These are phyloP conservation scores for Drosophila dunni DNA, from an alignment of 1,140 invertebrate genomes.

Conservation along the genomic window DNA sequence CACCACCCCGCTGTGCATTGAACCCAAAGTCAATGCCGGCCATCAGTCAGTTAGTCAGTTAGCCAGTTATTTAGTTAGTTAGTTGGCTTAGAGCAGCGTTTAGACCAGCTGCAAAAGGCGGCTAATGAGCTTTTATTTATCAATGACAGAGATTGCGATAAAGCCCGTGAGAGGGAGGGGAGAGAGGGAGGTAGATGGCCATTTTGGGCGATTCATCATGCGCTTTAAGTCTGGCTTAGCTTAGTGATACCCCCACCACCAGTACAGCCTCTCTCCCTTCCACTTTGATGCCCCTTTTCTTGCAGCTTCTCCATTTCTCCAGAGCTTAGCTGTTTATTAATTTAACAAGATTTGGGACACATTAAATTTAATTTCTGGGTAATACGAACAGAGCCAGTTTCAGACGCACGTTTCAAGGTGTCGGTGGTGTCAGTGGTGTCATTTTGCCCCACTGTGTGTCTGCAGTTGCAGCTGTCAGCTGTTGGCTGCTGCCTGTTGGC, in stretches of 20 bases:
- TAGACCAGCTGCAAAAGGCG: slow-evolving; percentile 41
- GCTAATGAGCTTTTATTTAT: slow-evolving; percentile 78
- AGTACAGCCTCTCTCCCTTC: slow-evolving; percentile 33
- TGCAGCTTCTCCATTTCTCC: background rate
- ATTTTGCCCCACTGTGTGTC: slow-evolving; percentile 20
- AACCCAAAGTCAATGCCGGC: slow-evolving; percentile 59
- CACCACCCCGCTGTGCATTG: slow-evolving; percentile 41
- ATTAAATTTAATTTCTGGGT: slow-evolving; percentile 74
- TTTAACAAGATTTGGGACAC: slow-evolving; percentile 68
- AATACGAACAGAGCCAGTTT: slow-evolving; percentile 37
- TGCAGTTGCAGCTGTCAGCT: slow-evolving; percentile 70
- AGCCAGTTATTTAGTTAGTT: slow-evolving; percentile 42
- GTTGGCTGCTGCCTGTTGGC: slow-evolving; percentile 16
- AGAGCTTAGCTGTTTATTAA: slow-evolving; percentile 75
- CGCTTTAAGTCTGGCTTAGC: slow-evolving; percentile 37
- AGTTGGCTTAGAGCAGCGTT: slow-evolving; percentile 23
- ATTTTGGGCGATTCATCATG: slow-evolving; percentile 59
- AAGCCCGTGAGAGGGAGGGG: slow-evolving; percentile 4
- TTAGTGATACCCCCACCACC: slow-evolving; percentile 45
- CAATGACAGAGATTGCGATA: slow-evolving; percentile 56
- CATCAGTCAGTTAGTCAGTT: slow-evolving; percentile 54
- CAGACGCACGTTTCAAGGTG: slow-evolving; percentile 16
- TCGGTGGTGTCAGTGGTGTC: background rate
- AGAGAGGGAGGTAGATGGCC: background rate
- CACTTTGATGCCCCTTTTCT: background rate